Evolutionary conservation across 1,140 invertebrate genomes (phyloP).

Genomic region (Drosophila jambulina): DNA sequence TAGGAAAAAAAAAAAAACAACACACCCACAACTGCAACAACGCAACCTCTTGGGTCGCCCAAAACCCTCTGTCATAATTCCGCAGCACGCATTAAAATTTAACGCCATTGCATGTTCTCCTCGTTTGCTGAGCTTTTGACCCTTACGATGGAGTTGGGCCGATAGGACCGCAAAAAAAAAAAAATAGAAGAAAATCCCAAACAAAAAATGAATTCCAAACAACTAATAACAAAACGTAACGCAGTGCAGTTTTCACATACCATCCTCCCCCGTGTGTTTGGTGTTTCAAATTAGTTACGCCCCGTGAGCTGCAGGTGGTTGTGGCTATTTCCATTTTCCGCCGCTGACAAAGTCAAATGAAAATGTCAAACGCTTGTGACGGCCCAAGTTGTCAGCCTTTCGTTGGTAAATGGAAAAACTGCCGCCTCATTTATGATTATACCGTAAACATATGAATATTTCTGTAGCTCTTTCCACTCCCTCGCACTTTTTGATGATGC

Average conservation of each 20-base stretch:
- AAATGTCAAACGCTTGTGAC: conserved; percentile 59
- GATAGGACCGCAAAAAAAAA: conserved; percentile 31
- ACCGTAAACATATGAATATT: conserved; percentile 7
- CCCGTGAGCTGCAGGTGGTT: conserved; percentile 64
- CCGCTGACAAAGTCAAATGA: conserved; percentile 54
- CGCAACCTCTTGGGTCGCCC: conserved; percentile 29
- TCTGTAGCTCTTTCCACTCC: conserved; percentile 1
- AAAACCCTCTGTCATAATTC: conserved; percentile 46
- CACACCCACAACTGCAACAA: conserved; percentile 65
- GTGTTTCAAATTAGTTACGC: conserved; percentile 74
- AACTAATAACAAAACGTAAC: conserved; percentile 9
- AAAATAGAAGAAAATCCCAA: neutral
- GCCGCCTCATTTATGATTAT: conserved; percentile 41
- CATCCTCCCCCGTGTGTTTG: conserved; percentile 29
- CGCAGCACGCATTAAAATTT: conserved; percentile 76
- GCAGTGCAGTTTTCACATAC: conserved; percentile 25
- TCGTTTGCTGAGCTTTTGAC: conserved; percentile 67
- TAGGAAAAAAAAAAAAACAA: neutral
- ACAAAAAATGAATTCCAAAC: neutral
- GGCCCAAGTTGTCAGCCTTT: conserved; percentile 43
- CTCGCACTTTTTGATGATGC: neutral
- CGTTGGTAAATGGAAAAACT: conserved; percentile 45
- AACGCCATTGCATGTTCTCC: conserved; percentile 73
- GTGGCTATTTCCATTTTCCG: conserved; percentile 31
- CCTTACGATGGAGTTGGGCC: conserved; percentile 54